A percentile compares a stretch with the other conserved stretches of the same genome.
Evolutionary conservation across 92 coral and sea anemone genomes (phyloP).

Genomic region (Desmophyllum pertusum): DNA sequence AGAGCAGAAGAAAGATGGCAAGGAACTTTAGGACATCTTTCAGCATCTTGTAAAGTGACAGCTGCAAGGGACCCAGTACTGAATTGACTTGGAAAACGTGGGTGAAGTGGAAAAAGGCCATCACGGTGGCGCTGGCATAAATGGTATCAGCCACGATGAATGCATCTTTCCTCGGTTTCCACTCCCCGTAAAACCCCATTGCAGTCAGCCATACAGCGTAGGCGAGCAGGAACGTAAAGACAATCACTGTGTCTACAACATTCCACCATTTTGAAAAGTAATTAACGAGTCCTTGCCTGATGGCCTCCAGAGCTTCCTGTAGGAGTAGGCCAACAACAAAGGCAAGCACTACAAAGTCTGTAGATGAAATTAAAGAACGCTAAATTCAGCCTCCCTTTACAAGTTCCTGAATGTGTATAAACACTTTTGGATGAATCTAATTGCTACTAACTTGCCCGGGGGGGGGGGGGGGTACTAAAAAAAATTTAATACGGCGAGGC

Average conservation of each 20-base stretch:
- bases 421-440: neutral
- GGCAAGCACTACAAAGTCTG: constrained; percentile 2
- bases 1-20: constrained; percentile 9
- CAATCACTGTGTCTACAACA: constrained; percentile 15
- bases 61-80: constrained; percentile 54
- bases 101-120: constrained; percentile 33
- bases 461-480: too few relatives aligned
- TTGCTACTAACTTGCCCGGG: too few relatives aligned
- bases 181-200: neutral
- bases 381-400: neutral
- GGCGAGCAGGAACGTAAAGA: neutral
- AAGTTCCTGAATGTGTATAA: neutral
- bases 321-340: constrained; percentile 14
- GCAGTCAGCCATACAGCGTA: neutral
- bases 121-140: constrained; percentile 24
- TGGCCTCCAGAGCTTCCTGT: neutral
- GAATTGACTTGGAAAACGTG: constrained; percentile 25
- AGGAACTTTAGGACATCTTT: constrained; percentile 29
- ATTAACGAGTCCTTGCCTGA: neutral
- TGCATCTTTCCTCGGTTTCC: constrained; percentile 1
- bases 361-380: neutral
- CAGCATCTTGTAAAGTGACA: constrained; percentile 57
- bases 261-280: constrained; percentile 41
- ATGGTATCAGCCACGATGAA: constrained; percentile 16
- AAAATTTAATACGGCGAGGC: too few relatives aligned